Base-by-base conservation (phyloP, 2,113 vertebrate genomes). In the Castor canadensis region DNA sequence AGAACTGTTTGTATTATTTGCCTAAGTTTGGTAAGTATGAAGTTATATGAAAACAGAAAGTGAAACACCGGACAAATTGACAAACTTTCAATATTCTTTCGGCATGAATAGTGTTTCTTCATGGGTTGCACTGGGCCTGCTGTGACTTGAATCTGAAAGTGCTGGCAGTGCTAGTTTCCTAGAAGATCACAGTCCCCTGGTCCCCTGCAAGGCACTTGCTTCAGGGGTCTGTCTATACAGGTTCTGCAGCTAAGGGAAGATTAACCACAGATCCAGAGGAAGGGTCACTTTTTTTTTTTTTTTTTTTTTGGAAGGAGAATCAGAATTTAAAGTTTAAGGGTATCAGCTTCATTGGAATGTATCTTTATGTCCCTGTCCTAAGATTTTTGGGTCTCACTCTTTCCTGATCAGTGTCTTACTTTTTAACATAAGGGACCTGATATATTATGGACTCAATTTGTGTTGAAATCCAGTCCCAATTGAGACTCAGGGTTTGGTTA, bases 1-100 rank as follows among this genome's bases (percentile, higher is more conserved):
- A 40, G 20, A 88, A 54, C 86, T 5, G 3, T 69, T 52, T 89
- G 89, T 62, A 20, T 90, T 67, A 40, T 62, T 20, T 47, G 60
- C 20, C 56, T 83, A 89, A n/a, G n/a, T 82, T 66, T 16, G 20
- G 60, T 67, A 87, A 82, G 49, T 69, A n/a, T 45, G 26, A 87
- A 84, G 86, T 54, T 58, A 54, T 54, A 54, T 84, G 49, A 80
- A 90, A 88, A 80, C 76, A 76, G 80, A 88, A 85, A 62, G 30
- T 0, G 66, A 96, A 95, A 67, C 22, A 67, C 47, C n/a, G 6
- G 47, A 20, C 40, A 15, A 54, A 58, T 32, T 20, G 60, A 94
- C 69, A 62, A 56, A 69, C 35, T 75, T 60, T 94, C 83, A 32
- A 5, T 82, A 45, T 88, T 81, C 75, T 93, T 92, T 77, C 69